Conservation (phyloP, 2,113 vertebrate species). For the Thalassarche chlororhynchos region DNA sequence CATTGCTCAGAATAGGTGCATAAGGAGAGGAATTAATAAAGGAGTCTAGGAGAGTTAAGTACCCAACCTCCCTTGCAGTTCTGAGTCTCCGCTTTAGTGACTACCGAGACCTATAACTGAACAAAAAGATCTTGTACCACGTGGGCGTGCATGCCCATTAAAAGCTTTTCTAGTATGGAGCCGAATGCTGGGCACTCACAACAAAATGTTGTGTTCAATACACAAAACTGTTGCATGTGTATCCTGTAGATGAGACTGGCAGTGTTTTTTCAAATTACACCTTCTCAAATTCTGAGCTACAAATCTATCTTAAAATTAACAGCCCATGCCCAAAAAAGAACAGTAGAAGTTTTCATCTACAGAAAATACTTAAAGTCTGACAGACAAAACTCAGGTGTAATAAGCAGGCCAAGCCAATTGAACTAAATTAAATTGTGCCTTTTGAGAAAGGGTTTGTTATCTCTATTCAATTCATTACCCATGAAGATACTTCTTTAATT, state of each 20-base stretch:
- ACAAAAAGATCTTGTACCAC: background rate
- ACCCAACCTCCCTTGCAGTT: background rate
- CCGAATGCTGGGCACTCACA: background rate
- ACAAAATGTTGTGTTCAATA: background rate
- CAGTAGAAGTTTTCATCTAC: background rate
- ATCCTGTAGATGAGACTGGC: background rate
- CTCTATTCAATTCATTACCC: background rate
- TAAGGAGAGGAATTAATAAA: background rate
- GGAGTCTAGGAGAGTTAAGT: background rate
- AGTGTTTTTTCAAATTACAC: background rate
- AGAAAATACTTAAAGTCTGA: background rate
- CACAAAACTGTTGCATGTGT: background rate
- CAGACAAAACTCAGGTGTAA: background rate
- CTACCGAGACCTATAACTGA: background rate
- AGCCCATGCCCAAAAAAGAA: fast-evolving
- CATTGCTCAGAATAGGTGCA: background rate
- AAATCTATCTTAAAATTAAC: background rate
- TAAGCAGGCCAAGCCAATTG: background rate
- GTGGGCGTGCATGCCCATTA: background rate
- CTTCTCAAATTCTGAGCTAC: background rate
- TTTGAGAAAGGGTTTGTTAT: background rate
- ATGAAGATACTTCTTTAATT: background rate
- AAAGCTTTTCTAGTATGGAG: background rate
- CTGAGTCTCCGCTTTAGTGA: background rate
- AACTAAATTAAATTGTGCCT: background rate